Percentiles rank a stretch among this genome's conserved stretches.
Conservation (phyloP, 1,140 invertebrate species). For the Aphis gossypii region DNA sequence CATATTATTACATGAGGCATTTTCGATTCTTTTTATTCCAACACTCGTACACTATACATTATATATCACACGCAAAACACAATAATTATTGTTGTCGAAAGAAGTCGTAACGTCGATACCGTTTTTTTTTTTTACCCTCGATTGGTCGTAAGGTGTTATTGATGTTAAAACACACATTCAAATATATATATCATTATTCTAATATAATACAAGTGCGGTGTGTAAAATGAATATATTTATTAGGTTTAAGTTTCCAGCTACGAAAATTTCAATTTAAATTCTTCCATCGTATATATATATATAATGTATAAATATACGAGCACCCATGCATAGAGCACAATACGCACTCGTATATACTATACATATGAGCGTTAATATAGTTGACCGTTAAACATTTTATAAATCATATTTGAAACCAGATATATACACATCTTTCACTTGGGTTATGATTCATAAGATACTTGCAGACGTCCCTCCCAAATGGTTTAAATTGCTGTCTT, state of each 20-base stretch:
- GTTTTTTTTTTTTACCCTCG: background rate
- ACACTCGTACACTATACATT: background rate
- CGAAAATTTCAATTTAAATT: background rate
- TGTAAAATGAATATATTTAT: background rate
- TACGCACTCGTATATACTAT: no score
- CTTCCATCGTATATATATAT: background rate
- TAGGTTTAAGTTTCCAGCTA: background rate
- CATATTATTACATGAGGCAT: background rate
- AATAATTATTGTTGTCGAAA: conserved; percentile 46
- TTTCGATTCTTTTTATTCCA: conserved; percentile 21
- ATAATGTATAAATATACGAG: background rate
- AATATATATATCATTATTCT: background rate
- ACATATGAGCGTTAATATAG: background rate
- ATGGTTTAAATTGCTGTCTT: background rate
- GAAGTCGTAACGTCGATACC: conserved; percentile 15
- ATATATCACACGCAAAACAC: background rate
- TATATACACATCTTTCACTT: background rate
- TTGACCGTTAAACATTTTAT: background rate
- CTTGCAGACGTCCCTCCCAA: background rate
- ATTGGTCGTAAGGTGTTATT: background rate
- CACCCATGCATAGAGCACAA: background rate
- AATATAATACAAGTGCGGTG: background rate
- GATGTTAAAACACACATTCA: background rate
- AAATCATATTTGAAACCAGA: background rate
- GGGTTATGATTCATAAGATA: background rate